Conservation (phyloP, 2,888 invertebrate genomes). For the Dynastes tityus region DNA sequence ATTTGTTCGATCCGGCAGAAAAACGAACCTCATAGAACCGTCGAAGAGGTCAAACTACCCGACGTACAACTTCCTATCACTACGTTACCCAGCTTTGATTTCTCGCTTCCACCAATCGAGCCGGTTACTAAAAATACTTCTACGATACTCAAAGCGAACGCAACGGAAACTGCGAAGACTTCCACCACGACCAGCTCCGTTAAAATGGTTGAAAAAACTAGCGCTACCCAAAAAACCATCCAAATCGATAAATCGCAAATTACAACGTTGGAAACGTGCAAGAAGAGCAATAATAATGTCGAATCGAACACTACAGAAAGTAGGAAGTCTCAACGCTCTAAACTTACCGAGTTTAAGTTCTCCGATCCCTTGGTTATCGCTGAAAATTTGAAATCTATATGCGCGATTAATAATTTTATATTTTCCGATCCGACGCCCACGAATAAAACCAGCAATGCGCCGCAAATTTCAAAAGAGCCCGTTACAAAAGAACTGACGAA, state of each 20-base stretch:
- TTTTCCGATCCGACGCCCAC: slow-evolving; percentile 73
- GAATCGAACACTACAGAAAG: slow-evolving; percentile 42
- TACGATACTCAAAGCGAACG: neutral
- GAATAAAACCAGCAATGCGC: slow-evolving; percentile 21
- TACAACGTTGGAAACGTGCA: slow-evolving; percentile 35
- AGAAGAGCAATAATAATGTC: slow-evolving; percentile 43
- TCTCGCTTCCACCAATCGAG: slow-evolving; percentile 62
- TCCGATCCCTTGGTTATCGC: slow-evolving; percentile 72
- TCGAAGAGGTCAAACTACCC: slow-evolving; percentile 72
- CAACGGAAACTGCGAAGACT: slow-evolving; percentile 42
- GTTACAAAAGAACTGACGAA: slow-evolving; percentile 15
- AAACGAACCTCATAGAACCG: slow-evolving; percentile 62
- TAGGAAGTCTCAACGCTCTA: slow-evolving; percentile 20
- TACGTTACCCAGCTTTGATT: slow-evolving; percentile 75
- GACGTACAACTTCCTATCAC: slow-evolving; percentile 73
- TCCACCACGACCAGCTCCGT: slow-evolving; percentile 20
- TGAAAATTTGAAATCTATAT: slow-evolving; percentile 67
- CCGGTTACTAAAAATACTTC: neutral
- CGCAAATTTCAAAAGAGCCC: slow-evolving; percentile 58
- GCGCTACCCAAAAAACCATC: slow-evolving; percentile 35
- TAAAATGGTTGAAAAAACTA: slow-evolving; percentile 43
- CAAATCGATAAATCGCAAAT: slow-evolving; percentile 35
- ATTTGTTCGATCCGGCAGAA: slow-evolving; percentile 62
- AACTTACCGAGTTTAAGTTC: slow-evolving; percentile 67
- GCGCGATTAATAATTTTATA: slow-evolving; percentile 73